phyloP scores from a whole-genome alignment of 2,888 invertebrate genomes.

The Bibio marci region DNA sequence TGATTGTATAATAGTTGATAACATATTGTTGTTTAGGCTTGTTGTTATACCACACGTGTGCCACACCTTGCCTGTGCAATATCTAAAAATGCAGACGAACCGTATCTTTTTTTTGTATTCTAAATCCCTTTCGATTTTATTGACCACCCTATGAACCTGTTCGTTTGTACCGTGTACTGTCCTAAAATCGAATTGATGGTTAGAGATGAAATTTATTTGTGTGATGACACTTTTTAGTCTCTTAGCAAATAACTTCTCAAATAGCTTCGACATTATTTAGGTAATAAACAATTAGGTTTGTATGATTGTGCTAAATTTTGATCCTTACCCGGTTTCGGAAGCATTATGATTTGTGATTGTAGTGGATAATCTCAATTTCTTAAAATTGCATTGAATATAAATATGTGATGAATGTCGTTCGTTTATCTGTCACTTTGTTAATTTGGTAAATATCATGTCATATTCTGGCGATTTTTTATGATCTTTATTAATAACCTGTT shows the following conservation, averaged over 20 bases:
- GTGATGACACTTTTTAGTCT: background rate
- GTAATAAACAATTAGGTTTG: no score
- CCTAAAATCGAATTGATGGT: background rate
- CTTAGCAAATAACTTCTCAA: conserved; percentile 2
- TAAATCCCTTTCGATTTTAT: background rate
- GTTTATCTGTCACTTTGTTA: background rate
- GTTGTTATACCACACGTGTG: background rate
- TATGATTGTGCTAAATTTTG: no score
- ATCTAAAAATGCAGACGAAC: conserved; percentile 3
- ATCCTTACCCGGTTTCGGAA: conserved; percentile 4
- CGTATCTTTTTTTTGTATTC: background rate
- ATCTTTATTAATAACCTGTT: background rate
- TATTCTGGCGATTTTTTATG: background rate
- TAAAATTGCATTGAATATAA: background rate
- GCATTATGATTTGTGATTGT: conserved; percentile 2
- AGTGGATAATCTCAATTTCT: no score
- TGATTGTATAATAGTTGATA: conserved; percentile 2
- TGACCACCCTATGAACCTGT: background rate
- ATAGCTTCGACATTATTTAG: conserved; percentile 5
- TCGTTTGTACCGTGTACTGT: background rate
- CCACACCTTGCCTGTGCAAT: background rate
- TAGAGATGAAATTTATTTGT: background rate
- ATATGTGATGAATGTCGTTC: no score
- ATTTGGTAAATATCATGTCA: background rate
- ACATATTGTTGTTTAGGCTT: background rate